These are phyloP conservation scores for Brachyptera risi DNA, from an alignment of 2,888 invertebrate genomes.

Conservation along the genomic window DNA sequence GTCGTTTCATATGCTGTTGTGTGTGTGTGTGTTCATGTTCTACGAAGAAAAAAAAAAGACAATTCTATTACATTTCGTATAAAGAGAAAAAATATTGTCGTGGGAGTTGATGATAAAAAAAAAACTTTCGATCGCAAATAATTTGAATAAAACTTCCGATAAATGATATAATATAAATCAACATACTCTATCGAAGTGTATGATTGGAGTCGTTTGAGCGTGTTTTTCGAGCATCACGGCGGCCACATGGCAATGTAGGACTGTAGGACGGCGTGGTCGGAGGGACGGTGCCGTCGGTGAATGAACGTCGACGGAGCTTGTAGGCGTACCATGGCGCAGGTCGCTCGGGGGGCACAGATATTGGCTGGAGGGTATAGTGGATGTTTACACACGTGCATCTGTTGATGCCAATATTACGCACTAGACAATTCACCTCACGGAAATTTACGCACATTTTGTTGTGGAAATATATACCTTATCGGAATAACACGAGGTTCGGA, in stretches of 20 bases:
- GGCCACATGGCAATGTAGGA: not conserved
- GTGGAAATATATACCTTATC: no score
- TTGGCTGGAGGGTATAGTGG: no score
- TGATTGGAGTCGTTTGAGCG: no score
- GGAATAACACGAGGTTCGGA: no score
- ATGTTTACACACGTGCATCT: no score
- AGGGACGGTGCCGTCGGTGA: not conserved
- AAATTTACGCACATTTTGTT: no score
- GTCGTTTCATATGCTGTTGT: conserved; percentile 14
- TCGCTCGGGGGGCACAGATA: no score
- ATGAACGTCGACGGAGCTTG: not conserved
- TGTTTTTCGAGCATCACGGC: not conserved
- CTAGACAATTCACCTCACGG: no score
- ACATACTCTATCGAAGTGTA: no score
- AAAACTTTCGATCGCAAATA: not conserved
- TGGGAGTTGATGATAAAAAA: not conserved
- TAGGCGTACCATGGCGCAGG: not conserved
- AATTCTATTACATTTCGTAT: not conserved
- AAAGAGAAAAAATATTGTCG: not conserved
- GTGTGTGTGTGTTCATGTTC: not conserved
- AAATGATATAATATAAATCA: no score
- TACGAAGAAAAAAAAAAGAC: not conserved
- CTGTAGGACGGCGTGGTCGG: not conserved
- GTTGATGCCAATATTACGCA: no score
- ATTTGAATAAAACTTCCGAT: not conserved